Conservation (phyloP, 2,797 vertebrate species). For the Geotrypetes seraphini region DNA sequence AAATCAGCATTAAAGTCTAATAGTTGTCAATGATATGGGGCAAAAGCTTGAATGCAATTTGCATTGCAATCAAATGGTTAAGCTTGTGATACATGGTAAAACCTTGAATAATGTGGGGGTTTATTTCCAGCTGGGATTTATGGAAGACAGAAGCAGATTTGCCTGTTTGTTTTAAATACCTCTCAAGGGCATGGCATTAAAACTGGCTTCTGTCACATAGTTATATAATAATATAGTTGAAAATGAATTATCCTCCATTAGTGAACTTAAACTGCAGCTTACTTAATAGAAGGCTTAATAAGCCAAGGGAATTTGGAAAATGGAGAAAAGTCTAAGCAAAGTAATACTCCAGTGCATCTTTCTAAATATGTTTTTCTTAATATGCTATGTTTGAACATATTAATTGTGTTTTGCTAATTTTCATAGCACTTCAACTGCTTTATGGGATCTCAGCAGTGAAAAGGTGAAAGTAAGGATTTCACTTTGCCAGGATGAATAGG, state of each 20-base stretch:
- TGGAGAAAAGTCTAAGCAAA: background rate
- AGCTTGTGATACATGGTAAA: conserved; percentile 17
- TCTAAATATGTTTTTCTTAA: background rate
- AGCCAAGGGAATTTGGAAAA: conserved; percentile 11
- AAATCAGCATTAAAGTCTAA: conserved; percentile 15
- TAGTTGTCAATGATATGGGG: conserved; percentile 20
- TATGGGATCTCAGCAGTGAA: conserved; percentile 12
- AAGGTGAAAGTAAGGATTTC: conserved; percentile 17
- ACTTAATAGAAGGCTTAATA: conserved; percentile 35
- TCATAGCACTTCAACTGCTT: conserved; percentile 11
- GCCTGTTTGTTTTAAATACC: conserved; percentile 22
- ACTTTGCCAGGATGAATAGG: background rate
- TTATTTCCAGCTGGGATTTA: conserved; percentile 14
- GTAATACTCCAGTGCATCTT: conserved; percentile 1
- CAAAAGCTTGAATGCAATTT: conserved; percentile 13
- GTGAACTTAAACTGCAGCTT: conserved; percentile 15
- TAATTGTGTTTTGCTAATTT: conserved; percentile 27
- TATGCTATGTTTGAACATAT: conserved; percentile 14
- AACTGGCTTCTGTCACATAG: conserved; percentile 8
- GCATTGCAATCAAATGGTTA: conserved; percentile 19
- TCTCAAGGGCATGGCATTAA: conserved; percentile 13
- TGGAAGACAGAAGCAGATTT: conserved; percentile 12
- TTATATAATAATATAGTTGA: conserved; percentile 27
- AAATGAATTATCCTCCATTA: conserved; percentile 21
- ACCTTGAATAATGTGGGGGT: conserved; percentile 8